Base-by-base conservation (phyloP, 2,113 vertebrate species). In the Tychaedon coryphoeus region DNA sequence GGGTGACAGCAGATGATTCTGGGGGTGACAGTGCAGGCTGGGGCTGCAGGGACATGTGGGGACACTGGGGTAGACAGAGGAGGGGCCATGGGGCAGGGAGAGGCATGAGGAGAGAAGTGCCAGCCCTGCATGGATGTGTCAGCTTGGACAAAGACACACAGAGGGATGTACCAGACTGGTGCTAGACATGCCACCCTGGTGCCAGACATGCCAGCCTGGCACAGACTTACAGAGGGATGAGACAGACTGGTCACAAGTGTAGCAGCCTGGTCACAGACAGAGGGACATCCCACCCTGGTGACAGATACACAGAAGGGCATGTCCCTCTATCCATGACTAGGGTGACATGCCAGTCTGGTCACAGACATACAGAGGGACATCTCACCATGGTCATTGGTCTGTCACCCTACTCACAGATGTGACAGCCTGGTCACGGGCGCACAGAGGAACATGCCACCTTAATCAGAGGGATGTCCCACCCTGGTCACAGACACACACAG, bases 31-130 rank as follows among this genome's bases (percentile, higher is more conserved):
- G 23, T 0, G 18, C 58, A 56, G 73, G 60, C 36, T 74, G 61
- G 45, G 2, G 2, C 62, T 33, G 38, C 1, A 0, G 79, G 72
- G 62, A 72, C 4, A 1, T 6, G 25, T 6, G 26, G 64, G 72
- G 60, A 90, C 60, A 58, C 2, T 0, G 1, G 42, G 38, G 25
- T 29, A 43, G 42, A 28, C 31, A 33, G 19, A 24, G 25, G 9
- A 72, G 15, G 45, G 40, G 61, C 88, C 2, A 1, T 4, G 1
- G 19, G 38, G 33, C 29, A 81, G 57, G 38, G 34, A 88, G 31
- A 60, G 31, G 20, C 10, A 26, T 3, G 20, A 38, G 17, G 15
- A 80, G 36, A 45, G 33, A 33, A 23, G 42, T 22, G 3, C 42
- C 43, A 75, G 31, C 29, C n/a, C 15, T 8, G 67, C n/a, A 19